A percentile compares a stretch with the other conserved stretches of the same genome.
These are phyloP conservation scores for Miichthys miiuy DNA, from an alignment of 2,797 vertebrate genomes.

Conservation along the genomic window DNA sequence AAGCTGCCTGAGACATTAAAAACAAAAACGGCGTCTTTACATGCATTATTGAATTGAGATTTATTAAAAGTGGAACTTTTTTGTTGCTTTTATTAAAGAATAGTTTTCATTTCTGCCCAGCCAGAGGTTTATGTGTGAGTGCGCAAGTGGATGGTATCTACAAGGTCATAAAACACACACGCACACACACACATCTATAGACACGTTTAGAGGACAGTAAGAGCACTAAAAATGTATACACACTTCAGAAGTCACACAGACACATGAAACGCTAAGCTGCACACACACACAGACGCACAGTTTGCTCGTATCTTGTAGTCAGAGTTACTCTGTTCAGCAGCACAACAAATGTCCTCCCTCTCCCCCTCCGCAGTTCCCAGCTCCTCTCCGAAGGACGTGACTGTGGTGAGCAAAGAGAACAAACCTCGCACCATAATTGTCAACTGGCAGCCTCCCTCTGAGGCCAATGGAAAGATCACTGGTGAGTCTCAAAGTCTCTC, in stretches of 20 bases:
- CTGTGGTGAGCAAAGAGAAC: constrained; percentile 98
- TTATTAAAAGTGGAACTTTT: constrained; percentile 17
- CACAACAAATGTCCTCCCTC: constrained; percentile 21
- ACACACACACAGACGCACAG: neutral
- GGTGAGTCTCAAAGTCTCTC: constrained; percentile 80
- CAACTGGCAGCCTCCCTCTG: constrained; percentile 99
- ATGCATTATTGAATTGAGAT: constrained; percentile 7
- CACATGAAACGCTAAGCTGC: neutral
- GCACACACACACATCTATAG: neutral
- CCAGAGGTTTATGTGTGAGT: constrained; percentile 34
- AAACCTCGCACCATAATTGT: constrained; percentile 98
- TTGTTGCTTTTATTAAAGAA: neutral
- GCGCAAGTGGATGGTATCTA: neutral
- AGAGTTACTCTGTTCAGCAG: neutral
- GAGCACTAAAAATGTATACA: neutral
- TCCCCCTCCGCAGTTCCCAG: constrained; percentile 88
- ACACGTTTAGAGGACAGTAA: neutral
- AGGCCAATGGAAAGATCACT: constrained; percentile 99
- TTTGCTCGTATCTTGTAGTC: neutral
- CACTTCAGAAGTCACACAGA: neutral
- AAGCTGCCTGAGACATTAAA: constrained; percentile 14
- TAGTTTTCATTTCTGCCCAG: constrained; percentile 25
- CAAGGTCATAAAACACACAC: constrained; percentile 10
- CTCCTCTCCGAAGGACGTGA: constrained; percentile 98
- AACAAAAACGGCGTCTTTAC: constrained; percentile 3